Evolutionary conservation across 2,113 vertebrate species (phyloP), one percentile per base, ranked within the genome.

Genomic region (Sturnus vulgaris): DNA sequence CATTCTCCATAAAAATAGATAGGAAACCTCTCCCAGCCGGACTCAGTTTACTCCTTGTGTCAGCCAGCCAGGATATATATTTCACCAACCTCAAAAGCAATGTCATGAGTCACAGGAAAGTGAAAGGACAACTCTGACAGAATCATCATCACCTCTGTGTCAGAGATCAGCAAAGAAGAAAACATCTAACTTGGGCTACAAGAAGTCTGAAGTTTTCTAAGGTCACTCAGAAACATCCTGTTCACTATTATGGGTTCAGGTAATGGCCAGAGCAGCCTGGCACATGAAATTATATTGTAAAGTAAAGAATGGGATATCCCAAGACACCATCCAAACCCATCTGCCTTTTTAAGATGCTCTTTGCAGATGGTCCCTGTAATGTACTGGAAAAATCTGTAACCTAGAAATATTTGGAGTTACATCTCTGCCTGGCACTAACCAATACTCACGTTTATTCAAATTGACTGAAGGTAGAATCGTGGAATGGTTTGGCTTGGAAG

Each of bases 371-470:
- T 31, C 14, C 33, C 28, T 50, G 22, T 30, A 46, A 55, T 2
- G 4, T 14, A 25, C 2, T 60, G 15, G 25, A 12, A 75, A 84
- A 88, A 46, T 46, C 0, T 17, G 17, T 19, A 44, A 44, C 25
- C 30, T 37, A 23, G 57, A 61, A 88, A 88, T 39, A n/a, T 28
- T 33, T 44, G n/a, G 70, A 83, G 11, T 33, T 75, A 21, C 15
- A 27, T 42, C 39, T 42, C 56, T 68, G 40, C 17, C 44, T 61
- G 24, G 23, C 33, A 49, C 16, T 15, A 68, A 31, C 33, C 57
- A 70, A 53, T n/a, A 20, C 31, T 25, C 30, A 21, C 0, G 0
- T 30, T 57, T 7, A 21, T 57, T 65, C n/a, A 40, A 42, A 40
- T 0, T 5, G 23, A 15, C 64, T 63, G 56, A 60, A 82, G 21